These are phyloP conservation scores for Xylocopa sonorina DNA, from an alignment of 1,140 invertebrate genomes.

Conservation along the genomic window DNA sequence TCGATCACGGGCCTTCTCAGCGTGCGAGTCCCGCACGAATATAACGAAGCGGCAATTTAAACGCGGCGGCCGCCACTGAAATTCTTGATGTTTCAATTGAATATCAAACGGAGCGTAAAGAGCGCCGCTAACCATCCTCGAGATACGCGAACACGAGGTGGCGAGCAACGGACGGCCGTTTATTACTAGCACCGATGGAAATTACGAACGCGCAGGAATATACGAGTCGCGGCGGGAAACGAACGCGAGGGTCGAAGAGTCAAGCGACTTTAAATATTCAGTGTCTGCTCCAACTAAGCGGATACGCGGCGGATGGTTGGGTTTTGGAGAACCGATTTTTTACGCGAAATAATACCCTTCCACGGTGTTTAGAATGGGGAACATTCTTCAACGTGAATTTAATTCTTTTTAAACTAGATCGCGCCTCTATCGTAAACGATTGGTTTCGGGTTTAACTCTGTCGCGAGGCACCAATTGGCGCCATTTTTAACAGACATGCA, in stretches of 20 bases:
- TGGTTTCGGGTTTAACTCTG: too few species aligned
- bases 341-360: too few species aligned
- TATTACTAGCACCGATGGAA: slow-evolving; percentile 5
- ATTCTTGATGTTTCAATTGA: slow-evolving; percentile 42
- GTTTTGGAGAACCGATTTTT: background rate
- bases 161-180: slow-evolving; percentile 1
- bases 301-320: background rate
- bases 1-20: background rate
- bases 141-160: background rate
- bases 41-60: background rate
- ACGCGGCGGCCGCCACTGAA: slow-evolving; percentile 13
- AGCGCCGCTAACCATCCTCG: slow-evolving; percentile 10
- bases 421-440: background rate
- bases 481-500: too few species aligned
- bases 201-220: slow-evolving; percentile 14
- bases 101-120: slow-evolving; percentile 37
- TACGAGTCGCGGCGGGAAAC: background rate
- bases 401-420: background rate
- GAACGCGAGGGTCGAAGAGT: background rate
- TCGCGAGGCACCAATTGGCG: background rate
- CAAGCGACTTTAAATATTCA: background rate
- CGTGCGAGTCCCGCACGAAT: background rate
- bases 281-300: background rate
- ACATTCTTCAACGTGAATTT: too few species aligned
- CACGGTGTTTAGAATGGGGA: too few species aligned